Evolutionary conservation across 2,113 vertebrate genomes (phyloP).

Genomic region (Rhinichthys klamathensis): DNA sequence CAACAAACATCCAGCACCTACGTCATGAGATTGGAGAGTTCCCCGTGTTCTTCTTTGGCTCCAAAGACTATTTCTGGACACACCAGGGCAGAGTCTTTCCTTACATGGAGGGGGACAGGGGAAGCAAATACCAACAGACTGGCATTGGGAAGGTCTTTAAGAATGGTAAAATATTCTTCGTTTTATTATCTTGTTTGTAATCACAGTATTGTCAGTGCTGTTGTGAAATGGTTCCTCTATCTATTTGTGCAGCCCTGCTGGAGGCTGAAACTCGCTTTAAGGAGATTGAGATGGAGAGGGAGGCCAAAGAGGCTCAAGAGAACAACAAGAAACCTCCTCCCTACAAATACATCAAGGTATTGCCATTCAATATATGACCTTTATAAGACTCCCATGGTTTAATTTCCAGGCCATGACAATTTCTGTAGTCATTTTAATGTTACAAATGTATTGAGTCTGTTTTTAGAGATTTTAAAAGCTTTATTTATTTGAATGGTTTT

Average conservation of each 20-base stretch:
- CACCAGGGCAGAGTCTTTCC: conserved; percentile 98
- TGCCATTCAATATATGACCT: background rate
- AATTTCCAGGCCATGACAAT: background rate
- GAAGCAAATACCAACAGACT: conserved; percentile 89
- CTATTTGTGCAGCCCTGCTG: conserved; percentile 80
- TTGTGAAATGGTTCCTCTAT: background rate
- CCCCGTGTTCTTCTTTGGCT: conserved; percentile 98
- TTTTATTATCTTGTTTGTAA: background rate
- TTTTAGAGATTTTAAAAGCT: background rate
- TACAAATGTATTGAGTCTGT: background rate
- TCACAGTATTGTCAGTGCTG: background rate
- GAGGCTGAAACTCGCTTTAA: conserved; percentile 92
- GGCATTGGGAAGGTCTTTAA: conserved; percentile 97
- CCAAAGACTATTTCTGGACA: conserved; percentile 99
- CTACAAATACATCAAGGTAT: conserved; percentile 94
- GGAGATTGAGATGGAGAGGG: conserved; percentile 88
- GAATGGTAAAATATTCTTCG: conserved; percentile 78
- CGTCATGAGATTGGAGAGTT: conserved; percentile 97
- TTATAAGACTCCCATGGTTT: background rate
- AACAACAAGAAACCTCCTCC: conserved; percentile 92
- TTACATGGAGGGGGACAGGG: conserved; percentile 97
- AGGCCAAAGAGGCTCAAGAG: conserved; percentile 93
- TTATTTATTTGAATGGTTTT: background rate
- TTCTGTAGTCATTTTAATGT: background rate
- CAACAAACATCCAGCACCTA: conserved; percentile 99